These are phyloP conservation scores for Hemichromis elongatus DNA, from an alignment of 2,113 vertebrate genomes.

Conservation along the genomic window DNA sequence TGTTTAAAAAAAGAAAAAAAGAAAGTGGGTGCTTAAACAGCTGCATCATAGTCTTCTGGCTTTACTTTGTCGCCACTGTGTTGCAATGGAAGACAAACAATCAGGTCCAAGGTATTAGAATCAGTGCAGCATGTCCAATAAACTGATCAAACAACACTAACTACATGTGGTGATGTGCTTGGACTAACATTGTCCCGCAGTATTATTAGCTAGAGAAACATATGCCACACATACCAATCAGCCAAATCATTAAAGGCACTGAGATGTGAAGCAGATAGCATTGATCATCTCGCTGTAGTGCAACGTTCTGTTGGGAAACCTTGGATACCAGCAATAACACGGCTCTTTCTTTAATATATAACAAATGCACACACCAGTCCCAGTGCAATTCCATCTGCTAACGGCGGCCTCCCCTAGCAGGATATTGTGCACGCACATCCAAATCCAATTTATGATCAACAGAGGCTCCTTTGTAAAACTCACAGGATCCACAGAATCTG, in stretches of 20 bases:
- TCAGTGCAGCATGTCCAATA: neutral
- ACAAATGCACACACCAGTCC: neutral
- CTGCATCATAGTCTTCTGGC: slow-evolving; percentile 39
- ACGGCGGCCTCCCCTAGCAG: neutral
- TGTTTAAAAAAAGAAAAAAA: slow-evolving; percentile 7
- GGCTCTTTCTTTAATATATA: neutral
- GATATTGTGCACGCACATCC: neutral
- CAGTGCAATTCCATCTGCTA: neutral
- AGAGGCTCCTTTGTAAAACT: neutral
- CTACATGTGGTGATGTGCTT: neutral
- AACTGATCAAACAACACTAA: slow-evolving; percentile 8
- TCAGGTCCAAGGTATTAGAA: neutral
- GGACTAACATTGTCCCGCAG: neutral
- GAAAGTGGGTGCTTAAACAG: slow-evolving; percentile 34
- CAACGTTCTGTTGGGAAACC: neutral
- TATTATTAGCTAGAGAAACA: neutral
- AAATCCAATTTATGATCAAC: neutral
- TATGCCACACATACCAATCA: neutral
- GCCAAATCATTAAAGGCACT: neutral
- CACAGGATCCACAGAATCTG: neutral
- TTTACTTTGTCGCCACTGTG: slow-evolving; percentile 3
- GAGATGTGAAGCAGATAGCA: neutral
- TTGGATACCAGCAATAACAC: neutral
- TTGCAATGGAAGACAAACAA: neutral
- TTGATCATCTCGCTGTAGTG: neutral